A percentile compares a stretch with the other conserved stretches of the same genome.
These are phyloP conservation scores for Stictocephala bisonia DNA, from an alignment of 2,888 invertebrate species.

Conservation along the genomic window DNA sequence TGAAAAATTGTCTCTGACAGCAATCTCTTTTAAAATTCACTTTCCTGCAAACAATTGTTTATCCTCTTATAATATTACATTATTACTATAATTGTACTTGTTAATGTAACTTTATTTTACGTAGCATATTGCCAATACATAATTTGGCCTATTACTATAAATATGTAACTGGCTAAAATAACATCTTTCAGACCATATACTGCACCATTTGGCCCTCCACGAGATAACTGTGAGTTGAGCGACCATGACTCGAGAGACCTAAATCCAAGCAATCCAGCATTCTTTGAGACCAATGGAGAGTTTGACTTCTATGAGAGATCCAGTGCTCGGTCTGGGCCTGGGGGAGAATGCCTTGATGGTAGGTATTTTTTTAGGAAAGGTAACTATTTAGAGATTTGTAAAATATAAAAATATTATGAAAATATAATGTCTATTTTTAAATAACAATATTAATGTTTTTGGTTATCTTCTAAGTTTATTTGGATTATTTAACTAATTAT, in stretches of 20 bases:
- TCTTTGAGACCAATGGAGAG: conserved; percentile 84
- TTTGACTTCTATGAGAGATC: conserved; percentile 89
- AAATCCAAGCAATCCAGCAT: conserved; percentile 85
- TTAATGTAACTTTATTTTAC: too few species aligned
- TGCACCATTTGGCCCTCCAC: conserved; percentile 71
- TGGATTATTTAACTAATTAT: too few species aligned
- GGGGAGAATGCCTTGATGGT: conserved; percentile 88
- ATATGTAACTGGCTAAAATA: too few species aligned
- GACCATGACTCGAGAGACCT: conserved; percentile 87
- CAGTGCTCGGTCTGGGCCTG: conserved; percentile 75
- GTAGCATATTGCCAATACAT: too few species aligned
- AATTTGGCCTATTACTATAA: too few species aligned
- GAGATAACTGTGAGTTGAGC: conserved; percentile 91
- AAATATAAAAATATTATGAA: too few species aligned
- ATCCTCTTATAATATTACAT: too few species aligned
- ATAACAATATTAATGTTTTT: not conserved
- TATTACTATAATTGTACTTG: too few species aligned
- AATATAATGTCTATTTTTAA: not conserved
- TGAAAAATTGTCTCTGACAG: too few species aligned
- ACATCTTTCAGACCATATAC: conserved; percentile 68
- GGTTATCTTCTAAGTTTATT: too few species aligned
- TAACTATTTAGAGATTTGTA: not conserved
- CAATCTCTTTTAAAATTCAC: too few species aligned
- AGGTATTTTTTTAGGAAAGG: conserved; percentile 60
- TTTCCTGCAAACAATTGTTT: too few species aligned